Evolutionary conservation across 2,888 invertebrate species (phyloP), one percentile per base, ranked within the genome.

Genomic region (Epistrophella euchroma): DNA sequence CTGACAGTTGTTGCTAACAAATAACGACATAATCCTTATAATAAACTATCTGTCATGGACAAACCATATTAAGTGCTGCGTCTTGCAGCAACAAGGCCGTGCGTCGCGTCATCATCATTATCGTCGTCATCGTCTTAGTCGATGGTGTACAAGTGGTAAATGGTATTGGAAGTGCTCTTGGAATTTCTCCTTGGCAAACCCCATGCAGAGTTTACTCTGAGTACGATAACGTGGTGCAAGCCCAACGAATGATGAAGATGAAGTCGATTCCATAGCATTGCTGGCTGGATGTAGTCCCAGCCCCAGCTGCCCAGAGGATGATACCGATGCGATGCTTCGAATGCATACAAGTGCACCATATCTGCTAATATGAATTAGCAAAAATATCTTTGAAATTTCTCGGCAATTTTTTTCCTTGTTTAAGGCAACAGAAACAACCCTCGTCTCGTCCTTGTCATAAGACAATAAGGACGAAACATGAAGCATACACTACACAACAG

Each of bases 1-100:
- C 92, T 93, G 94, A 94, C 94, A 94, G 94, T 93, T 93, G 92
- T 93, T 93, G 93, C 93, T 93, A 92, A 92, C 92, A 93, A 93
- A 93, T 93, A 94, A 93, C 93, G 93, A 93, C 93, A 88, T 82
- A 84, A 75, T 82, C 71, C 68, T 73, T 80, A 74, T 76, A 84
- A 87, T 87, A 81, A 80, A 80, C 87, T 81, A 83, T 79, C 62
- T 60, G 62, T 75, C 75, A 72, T 74, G 74, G 75, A 32, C 40
- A 35, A 40, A 52, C 37, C 28, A n/a, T 68, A 35, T 47, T 52
- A 72, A 80, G 68, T 68, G 45, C 72, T 75, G 43, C 70, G 56
- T 78, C 58, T 72, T 76, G 47, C 45, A 85, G 22, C 52, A 43
- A 40, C 56, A 77, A 45, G 71, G 60, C 64, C 45, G 52, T n/a